Percentiles rank a stretch among this genome's conserved stretches.
phyloP scores from a whole-genome alignment of 2,113 vertebrate species.

The Arizona elegans region DNA sequence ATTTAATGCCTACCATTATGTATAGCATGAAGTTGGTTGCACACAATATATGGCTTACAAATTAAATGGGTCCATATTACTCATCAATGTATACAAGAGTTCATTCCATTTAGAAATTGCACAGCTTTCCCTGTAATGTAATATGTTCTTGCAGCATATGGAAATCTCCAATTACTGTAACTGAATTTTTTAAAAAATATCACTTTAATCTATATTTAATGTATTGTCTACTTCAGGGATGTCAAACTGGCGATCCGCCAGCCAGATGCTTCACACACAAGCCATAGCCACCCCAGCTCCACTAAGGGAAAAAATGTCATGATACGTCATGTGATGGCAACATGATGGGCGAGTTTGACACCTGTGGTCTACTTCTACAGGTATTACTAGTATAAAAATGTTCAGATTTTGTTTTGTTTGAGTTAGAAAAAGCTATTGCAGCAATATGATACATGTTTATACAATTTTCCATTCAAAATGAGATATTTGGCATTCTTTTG shows the following conservation, averaged over 20 bases:
- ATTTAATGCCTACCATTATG: not conserved
- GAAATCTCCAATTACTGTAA: not conserved
- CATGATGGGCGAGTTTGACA: accelerated
- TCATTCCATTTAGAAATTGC: not conserved
- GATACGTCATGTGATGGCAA: too few relatives aligned
- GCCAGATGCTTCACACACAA: too few relatives aligned
- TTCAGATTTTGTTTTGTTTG: not conserved
- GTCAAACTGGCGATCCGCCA: too few relatives aligned
- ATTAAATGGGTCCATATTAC: not conserved
- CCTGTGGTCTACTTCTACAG: not conserved
- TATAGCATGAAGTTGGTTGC: not conserved
- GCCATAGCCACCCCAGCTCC: too few relatives aligned
- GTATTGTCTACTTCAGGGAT: not conserved
- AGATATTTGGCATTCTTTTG: not conserved
- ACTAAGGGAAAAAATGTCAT: too few relatives aligned
- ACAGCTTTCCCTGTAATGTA: not conserved
- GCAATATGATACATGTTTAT: not conserved
- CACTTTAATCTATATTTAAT: not conserved
- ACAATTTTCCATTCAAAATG: not conserved
- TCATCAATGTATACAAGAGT: not conserved
- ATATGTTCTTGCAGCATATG: not conserved
- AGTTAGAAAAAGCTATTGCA: not conserved
- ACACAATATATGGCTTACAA: not conserved
- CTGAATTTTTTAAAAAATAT: not conserved
- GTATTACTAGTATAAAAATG: not conserved